A percentile compares a stretch with the other conserved stretches of the same genome.
Conservation (phyloP, 2,888 invertebrate species). For the Trachelus iudaicus region DNA sequence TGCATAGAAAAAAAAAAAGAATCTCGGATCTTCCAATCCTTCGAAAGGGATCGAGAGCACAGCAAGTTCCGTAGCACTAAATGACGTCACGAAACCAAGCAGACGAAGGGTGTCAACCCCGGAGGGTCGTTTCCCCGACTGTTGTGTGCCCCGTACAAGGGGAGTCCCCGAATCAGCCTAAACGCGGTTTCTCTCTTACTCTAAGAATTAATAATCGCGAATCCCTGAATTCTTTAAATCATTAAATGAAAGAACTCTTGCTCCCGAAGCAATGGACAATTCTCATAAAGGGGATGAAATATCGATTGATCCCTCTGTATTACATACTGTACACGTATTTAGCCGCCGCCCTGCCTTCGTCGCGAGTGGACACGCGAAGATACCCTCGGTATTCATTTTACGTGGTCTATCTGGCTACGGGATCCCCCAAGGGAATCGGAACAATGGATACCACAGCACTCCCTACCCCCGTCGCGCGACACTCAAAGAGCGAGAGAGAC, state of each 20-base stretch:
- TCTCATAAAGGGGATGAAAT: neutral
- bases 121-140: neutral
- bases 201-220: neutral
- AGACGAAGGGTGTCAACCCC: neutral
- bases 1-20: too few species aligned
- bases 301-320: neutral
- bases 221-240: neutral
- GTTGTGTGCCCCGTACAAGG: neutral
- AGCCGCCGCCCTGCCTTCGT: neutral
- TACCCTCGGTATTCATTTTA: neutral
- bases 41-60: neutral
- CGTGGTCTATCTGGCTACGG: neutral
- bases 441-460: neutral
- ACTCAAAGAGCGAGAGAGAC: neutral
- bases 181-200: neutral
- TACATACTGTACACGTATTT: neutral
- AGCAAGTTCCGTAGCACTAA: neutral
- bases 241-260: neutral
- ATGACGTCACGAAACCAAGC: neutral
- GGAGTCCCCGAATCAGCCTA: neutral
- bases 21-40: neutral
- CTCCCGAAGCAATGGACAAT: neutral
- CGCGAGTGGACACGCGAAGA: neutral
- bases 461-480: neutral
- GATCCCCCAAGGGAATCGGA: neutral